Percentiles rank a stretch among this genome's conserved stretches.
Evolutionary conservation across 2,888 invertebrate genomes (phyloP).

Genomic region (Cantharis lateralis): DNA sequence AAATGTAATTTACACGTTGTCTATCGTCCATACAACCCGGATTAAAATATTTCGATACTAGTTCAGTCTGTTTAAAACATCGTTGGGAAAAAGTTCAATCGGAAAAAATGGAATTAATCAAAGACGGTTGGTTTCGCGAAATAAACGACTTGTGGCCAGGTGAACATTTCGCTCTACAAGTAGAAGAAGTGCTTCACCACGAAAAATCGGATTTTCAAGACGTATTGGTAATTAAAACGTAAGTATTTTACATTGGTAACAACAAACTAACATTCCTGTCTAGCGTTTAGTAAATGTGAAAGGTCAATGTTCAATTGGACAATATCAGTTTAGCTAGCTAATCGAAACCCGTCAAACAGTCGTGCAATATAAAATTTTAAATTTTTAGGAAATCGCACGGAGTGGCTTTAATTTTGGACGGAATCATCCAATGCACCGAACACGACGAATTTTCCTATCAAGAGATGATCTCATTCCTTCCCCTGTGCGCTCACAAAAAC

Average conservation of each 20-base stretch:
- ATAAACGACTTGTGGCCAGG: constrained; percentile 90
- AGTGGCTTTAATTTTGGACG: constrained; percentile 86
- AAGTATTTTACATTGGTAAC: constrained; percentile 45
- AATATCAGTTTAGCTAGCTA: not conserved
- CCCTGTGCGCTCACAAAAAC: constrained; percentile 87
- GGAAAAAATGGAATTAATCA: constrained; percentile 57
- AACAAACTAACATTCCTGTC: not conserved
- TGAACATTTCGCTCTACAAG: constrained; percentile 83
- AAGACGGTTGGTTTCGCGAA: constrained; percentile 92
- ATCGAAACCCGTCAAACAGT: not conserved
- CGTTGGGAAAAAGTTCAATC: not conserved
- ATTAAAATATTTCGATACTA: not conserved
- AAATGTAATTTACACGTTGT: not conserved
- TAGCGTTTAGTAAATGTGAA: not conserved
- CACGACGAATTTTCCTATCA: constrained; percentile 97
- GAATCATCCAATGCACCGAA: constrained; percentile 95
- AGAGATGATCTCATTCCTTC: constrained; percentile 96
- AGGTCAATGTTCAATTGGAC: not conserved
- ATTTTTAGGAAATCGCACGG: constrained; percentile 75
- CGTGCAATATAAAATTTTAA: too few relatives aligned
- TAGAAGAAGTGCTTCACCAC: constrained; percentile 76
- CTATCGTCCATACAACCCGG: not conserved
- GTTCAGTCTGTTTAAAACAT: not conserved
- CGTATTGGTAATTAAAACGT: constrained; percentile 82
- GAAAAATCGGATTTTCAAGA: constrained; percentile 86